phyloP scores from a whole-genome alignment of 2,113 vertebrate genomes.

The Podarcis muralis region DNA sequence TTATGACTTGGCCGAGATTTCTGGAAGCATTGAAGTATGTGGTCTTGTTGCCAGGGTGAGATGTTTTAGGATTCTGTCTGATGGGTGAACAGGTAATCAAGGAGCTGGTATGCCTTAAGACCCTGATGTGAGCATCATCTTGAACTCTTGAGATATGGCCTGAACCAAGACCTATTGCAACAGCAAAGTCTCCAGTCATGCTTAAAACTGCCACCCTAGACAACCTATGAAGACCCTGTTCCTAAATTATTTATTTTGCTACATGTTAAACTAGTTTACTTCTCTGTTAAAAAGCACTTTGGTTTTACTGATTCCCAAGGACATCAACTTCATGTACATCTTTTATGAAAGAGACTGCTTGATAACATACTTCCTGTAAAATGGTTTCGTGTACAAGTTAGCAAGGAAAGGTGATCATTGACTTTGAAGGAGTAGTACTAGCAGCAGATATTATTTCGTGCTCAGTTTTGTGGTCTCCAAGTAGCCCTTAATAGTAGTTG shows the following conservation, averaged over 20 bases:
- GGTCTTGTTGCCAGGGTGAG: not conserved
- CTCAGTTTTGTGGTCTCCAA: not conserved
- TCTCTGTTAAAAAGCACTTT: not conserved
- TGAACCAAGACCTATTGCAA: too few species aligned
- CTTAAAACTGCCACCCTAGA: not conserved
- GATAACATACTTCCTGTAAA: not conserved
- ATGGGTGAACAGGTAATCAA: too few species aligned
- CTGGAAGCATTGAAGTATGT: not conserved
- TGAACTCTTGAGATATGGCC: not conserved
- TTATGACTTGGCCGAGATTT: not conserved
- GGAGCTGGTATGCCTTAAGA: too few species aligned
- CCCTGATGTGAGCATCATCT: too few species aligned
- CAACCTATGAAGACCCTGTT: not conserved
- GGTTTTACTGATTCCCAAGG: not conserved
- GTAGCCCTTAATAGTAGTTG: not conserved
- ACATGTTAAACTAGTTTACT: not conserved
- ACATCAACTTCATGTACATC: not conserved
- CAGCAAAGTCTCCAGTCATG: not conserved
- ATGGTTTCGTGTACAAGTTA: not conserved
- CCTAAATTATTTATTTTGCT: not conserved
- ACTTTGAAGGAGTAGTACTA: not conserved
- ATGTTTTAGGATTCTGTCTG: too few species aligned
- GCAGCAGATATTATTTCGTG: not conserved
- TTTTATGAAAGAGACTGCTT: not conserved
- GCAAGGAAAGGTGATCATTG: not conserved